A percentile compares a stretch with the other conserved stretches of the same genome.
Conservation (phyloP, 2,888 invertebrate genomes). For the Diplolepis rosae region DNA sequence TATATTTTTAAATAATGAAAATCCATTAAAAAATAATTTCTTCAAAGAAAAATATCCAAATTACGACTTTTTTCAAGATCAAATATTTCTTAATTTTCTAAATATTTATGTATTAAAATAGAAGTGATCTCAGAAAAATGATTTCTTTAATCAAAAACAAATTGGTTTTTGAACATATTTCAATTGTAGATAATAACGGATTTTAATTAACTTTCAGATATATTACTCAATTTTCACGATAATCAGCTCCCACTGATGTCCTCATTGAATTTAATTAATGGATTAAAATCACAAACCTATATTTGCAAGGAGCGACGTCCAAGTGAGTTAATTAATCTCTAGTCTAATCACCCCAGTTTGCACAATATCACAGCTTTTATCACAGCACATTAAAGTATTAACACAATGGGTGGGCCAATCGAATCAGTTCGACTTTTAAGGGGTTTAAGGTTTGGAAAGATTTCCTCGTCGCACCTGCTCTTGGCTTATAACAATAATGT, state of each 20-base stretch:
- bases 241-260: background rate
- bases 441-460: conserved; percentile 22
- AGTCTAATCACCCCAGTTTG: conserved; percentile 32
- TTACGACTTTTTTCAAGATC: too few relatives aligned
- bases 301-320: background rate
- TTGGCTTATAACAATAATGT: conserved; percentile 13
- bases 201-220: too few relatives aligned
- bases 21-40: too few relatives aligned
- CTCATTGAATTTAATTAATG: background rate
- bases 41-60: too few relatives aligned
- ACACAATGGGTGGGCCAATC: conserved; percentile 33
- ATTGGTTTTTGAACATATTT: too few relatives aligned
- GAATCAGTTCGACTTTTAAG: conserved; percentile 25
- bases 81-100: too few relatives aligned
- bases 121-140: too few relatives aligned
- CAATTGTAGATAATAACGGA: too few relatives aligned
- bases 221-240: too few relatives aligned
- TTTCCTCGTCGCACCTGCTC: conserved; percentile 15
- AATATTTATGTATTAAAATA: too few relatives aligned
- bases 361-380: conserved; percentile 58
- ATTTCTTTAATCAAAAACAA: too few relatives aligned
- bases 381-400: conserved; percentile 51
- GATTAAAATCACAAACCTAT: background rate
- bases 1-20: too few relatives aligned
- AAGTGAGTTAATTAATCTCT: background rate